Conservation (phyloP, 2,888 invertebrate genomes). For the Cephus sareptanus region DNA sequence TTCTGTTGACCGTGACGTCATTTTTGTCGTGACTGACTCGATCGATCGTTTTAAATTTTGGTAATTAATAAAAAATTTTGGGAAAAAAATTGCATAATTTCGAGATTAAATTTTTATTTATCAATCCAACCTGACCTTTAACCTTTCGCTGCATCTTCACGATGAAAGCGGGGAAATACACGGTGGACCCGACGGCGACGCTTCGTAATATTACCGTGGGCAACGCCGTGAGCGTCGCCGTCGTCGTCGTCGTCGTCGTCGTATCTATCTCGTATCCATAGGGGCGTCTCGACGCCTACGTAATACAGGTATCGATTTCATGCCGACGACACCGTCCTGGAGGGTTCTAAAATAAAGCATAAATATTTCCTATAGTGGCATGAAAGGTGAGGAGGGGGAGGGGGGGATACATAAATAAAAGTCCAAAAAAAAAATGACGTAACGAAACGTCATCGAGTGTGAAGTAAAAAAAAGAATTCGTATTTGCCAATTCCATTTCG, state of each 20-base stretch:
- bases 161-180: neutral
- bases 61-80: too few species aligned
- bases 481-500: neutral
- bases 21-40: accelerated
- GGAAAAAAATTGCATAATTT: too few species aligned
- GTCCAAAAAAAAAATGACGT: neutral
- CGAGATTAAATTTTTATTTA: neutral
- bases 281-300: neutral
- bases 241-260: too few species aligned
- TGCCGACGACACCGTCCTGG: neutral
- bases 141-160: neutral
- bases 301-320: neutral
- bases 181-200: neutral
- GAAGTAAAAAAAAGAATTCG: neutral
- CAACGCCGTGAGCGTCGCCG: too few species aligned
- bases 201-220: too few species aligned
- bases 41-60: neutral
- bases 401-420: neutral
- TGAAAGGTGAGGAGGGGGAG: too few species aligned
- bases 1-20: neutral
- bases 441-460: neutral
- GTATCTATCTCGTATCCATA: neutral
- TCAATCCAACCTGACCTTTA: neutral
- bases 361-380: neutral
- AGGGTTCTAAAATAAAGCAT: neutral